Evolutionary conservation across 2,888 invertebrate species (phyloP).

Genomic region (Caenorhabditis zanzibari): DNA sequence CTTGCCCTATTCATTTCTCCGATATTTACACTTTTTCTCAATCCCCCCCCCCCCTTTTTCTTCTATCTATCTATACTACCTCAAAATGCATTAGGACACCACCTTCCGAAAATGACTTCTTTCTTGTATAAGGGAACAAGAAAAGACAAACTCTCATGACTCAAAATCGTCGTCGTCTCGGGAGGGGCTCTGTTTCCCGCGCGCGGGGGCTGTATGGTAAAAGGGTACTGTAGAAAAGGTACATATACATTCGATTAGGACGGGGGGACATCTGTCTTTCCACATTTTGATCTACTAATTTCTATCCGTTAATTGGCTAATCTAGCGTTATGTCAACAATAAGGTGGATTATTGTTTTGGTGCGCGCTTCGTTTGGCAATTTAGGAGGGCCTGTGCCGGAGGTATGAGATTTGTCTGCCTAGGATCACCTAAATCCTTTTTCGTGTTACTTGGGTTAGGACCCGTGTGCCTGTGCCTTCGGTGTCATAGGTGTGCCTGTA

Average conservation of each 20-base stretch:
- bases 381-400: no score
- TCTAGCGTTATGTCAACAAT: slow-evolving; percentile 21
- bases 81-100: slow-evolving; percentile 46
- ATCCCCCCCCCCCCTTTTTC: not conserved
- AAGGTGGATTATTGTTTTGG: slow-evolving; percentile 14
- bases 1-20: slow-evolving; percentile 33
- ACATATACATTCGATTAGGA: slow-evolving; percentile 11
- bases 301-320: slow-evolving; percentile 29
- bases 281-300: not conserved
- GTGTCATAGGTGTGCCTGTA: no score
- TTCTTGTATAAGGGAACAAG: not conserved
- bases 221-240: slow-evolving; percentile 25
- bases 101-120: slow-evolving; percentile 4
- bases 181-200: slow-evolving; percentile 12
- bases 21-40: slow-evolving; percentile 45
- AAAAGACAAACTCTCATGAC: slow-evolving; percentile 49
- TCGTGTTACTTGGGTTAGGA: no score
- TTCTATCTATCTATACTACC: slow-evolving; percentile 1
- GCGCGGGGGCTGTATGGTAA: not conserved
- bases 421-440: no score
- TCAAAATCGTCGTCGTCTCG: slow-evolving; percentile 19
- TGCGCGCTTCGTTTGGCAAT: slow-evolving; percentile 17
- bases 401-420: no score
- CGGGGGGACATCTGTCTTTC: not conserved
- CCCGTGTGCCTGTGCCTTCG: no score